A percentile compares a stretch with the other conserved stretches of the same genome.
These are phyloP conservation scores for Mactra quadrangularis DNA, from an alignment of 1,140 invertebrate species.

Conservation along the genomic window DNA sequence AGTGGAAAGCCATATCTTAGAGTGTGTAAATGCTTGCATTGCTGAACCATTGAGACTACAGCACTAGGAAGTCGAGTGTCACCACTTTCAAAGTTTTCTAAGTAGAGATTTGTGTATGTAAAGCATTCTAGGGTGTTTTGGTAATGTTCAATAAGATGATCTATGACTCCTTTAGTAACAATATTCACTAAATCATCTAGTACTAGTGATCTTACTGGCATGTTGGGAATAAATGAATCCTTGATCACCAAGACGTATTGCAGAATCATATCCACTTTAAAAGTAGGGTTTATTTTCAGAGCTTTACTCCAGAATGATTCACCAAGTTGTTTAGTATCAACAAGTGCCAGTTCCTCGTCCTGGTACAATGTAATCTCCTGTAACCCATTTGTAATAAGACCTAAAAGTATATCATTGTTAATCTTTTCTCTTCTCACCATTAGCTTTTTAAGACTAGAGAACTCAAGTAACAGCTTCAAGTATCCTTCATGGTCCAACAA, in stretches of 20 bases:
- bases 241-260: slow-evolving; percentile 69
- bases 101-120: slow-evolving; percentile 68
- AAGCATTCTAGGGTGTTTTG: slow-evolving; percentile 62
- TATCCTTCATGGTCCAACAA: slow-evolving; percentile 65
- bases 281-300: slow-evolving; percentile 60
- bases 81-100: slow-evolving; percentile 69
- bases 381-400: slow-evolving; percentile 58
- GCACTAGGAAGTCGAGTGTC: slow-evolving; percentile 65
- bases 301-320: slow-evolving; percentile 65
- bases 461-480: slow-evolving; percentile 59
- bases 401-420: slow-evolving; percentile 65
- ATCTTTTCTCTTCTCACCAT: slow-evolving; percentile 66
- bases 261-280: slow-evolving; percentile 66
- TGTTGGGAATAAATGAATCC: slow-evolving; percentile 64
- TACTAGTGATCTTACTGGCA: slow-evolving; percentile 65
- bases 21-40: slow-evolving; percentile 61
- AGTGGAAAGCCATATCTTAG: slow-evolving; percentile 71
- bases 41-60: slow-evolving; percentile 61
- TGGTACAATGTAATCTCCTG: slow-evolving; percentile 67
- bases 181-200: slow-evolving; percentile 71
- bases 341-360: slow-evolving; percentile 67
- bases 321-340: slow-evolving; percentile 61
- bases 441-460: slow-evolving; percentile 59
- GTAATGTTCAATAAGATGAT: slow-evolving; percentile 65
- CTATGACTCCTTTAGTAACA: slow-evolving; percentile 70